Base-by-base conservation (phyloP, 1,140 invertebrate genomes). In the Drosophila fuyamai region DNA sequence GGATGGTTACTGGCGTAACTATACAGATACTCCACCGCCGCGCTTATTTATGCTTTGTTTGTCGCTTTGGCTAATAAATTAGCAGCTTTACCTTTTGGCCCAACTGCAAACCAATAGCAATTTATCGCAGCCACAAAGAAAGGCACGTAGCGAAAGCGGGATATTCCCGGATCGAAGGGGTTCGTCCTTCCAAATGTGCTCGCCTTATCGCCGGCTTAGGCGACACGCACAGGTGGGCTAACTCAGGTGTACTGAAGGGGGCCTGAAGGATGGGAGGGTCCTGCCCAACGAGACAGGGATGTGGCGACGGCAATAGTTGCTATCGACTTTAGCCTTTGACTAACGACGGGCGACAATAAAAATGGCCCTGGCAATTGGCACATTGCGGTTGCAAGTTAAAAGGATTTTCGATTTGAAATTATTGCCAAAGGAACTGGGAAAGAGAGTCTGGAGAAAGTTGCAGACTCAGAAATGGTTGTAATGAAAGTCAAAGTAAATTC, bases 1-100 rank as follows among this genome's bases (percentile, higher is more conserved):
- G 60, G 41, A 47, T 81, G 74, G 76, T 59, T 23, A 46, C 51
- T 38, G 43, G 43, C 12, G 36, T 5, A 47, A 61, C 14, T 40
- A 46, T 40, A 46, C 53, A 50, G 53, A 58, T 58, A 58, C 44
- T 14, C 47, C 43, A 27, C 12, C 13, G 6, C 35, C 47, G 38
- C 60, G 76, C 53, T 88, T 88, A 88, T 88, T 88, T 88, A 88
- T 88, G 84, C 82, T 88, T 84, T 89, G 76, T 84, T 89, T 88
- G 84, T 82, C 73, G 67, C 74, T 84, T 70, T 46, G 57, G 56
- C 84, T 84, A 88, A 88, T 88, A 88, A 88, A 88, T 88, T 88
- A 88, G 70, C 76, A 80, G 84, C 77, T 88, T 88, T 88, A 84
- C 84, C 84, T 89, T 77, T 84, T 70, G 76, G 73, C 78, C 63